These are phyloP conservation scores for Epizoanthus fatuus DNA, from an alignment of 92 coral and sea anemone species.

Conservation along the genomic window DNA sequence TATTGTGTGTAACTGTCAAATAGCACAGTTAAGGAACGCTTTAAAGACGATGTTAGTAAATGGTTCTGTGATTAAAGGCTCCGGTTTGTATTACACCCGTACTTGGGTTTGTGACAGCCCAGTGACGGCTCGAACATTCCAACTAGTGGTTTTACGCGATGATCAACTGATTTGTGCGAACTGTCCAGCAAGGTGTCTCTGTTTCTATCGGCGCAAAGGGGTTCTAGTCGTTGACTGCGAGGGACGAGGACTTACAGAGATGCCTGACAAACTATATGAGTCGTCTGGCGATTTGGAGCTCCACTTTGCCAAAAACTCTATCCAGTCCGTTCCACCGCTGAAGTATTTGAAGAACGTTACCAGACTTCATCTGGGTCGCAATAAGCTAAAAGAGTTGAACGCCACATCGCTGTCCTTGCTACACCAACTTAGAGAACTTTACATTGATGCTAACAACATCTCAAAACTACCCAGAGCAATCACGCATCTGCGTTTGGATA, in stretches of 20 bases:
- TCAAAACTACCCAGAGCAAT: slow-evolving; percentile 61
- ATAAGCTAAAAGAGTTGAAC: slow-evolving; percentile 61
- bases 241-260: slow-evolving; percentile 44
- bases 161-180: slow-evolving; percentile 57
- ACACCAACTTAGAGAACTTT: slow-evolving; percentile 48
- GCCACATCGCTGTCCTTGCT: slow-evolving; percentile 48
- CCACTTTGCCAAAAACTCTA: slow-evolving; percentile 58
- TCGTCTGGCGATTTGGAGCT: slow-evolving; percentile 60
- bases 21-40: slow-evolving; percentile 35
- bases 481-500: slow-evolving; percentile 43
- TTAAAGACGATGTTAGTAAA: slow-evolving; percentile 31
- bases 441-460: slow-evolving; percentile 71
- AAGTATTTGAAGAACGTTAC: slow-evolving; percentile 68
- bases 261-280: slow-evolving; percentile 70
- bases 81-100: not conserved
- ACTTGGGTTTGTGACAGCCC: slow-evolving; percentile 78
- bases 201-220: slow-evolving; percentile 56
- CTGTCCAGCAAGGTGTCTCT: slow-evolving; percentile 72
- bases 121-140: slow-evolving; percentile 35
- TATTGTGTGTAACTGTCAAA: slow-evolving; percentile 68
- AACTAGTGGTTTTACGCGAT: slow-evolving; percentile 48
- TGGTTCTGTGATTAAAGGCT: not conserved
- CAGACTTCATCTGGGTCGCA: slow-evolving; percentile 67
- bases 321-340: slow-evolving; percentile 55
- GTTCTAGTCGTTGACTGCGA: slow-evolving; percentile 63